A percentile compares a stretch with the other conserved stretches of the same genome.
Evolutionary conservation across 1,140 invertebrate genomes (phyloP).

Genomic region (Odontomachus brunneus): DNA sequence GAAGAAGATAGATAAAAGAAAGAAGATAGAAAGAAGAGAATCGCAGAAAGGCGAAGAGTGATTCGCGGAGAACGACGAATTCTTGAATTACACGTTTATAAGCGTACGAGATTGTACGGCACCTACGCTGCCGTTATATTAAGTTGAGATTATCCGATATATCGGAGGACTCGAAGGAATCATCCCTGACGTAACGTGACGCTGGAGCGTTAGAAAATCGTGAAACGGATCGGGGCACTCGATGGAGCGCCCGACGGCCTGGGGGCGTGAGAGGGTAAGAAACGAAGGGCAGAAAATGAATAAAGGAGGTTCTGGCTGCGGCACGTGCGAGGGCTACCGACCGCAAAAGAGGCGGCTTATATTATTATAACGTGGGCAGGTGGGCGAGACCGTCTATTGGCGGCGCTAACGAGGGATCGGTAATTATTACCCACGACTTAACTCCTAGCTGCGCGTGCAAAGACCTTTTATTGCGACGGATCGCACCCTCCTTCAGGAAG

Average conservation of each 20-base stretch:
- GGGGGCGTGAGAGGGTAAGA: conserved; percentile 62
- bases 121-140: conserved; percentile 15
- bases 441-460: conserved; percentile 75
- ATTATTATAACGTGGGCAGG: conserved; percentile 81
- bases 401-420: conserved; percentile 75
- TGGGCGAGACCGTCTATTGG: conserved; percentile 76
- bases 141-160: not conserved
- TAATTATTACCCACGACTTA: conserved; percentile 81
- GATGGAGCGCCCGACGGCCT: conserved; percentile 45
- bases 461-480: conserved; percentile 73
- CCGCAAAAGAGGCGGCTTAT: conserved; percentile 81
- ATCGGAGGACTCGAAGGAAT: not conserved
- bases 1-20: not conserved
- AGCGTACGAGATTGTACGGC: too few species aligned
- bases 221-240: conserved; percentile 25
- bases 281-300: conserved; percentile 71
- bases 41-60: not conserved
- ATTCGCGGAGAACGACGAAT: not conserved
- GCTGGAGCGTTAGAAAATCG: not conserved
- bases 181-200: not conserved
- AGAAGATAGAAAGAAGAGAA: not conserved
- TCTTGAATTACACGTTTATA: not conserved
- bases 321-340: conserved; percentile 79
- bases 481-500: conserved; percentile 53
- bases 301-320: conserved; percentile 71